A percentile compares a stretch with the other conserved stretches of the same genome.
phyloP scores from a whole-genome alignment of 2,888 invertebrate species.

The Temnothorax unifasciatus region DNA sequence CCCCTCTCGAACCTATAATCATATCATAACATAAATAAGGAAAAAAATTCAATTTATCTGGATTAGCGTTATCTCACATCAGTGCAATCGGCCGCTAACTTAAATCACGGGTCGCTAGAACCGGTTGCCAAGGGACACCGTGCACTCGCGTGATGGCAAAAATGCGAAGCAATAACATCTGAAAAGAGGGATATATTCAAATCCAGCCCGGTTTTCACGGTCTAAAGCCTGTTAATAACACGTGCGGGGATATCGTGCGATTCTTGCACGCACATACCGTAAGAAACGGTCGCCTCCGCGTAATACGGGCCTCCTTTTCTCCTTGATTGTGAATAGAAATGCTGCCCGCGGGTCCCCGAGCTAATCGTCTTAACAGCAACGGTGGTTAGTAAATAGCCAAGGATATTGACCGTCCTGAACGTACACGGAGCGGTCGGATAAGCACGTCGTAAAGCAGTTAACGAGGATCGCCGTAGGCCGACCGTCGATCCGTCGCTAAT shows the following conservation, averaged over 20 bases:
- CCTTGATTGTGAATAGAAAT: conserved; percentile 43
- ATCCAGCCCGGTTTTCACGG: conserved; percentile 4
- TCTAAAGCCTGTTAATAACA: conserved; percentile 13
- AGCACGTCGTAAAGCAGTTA: conserved; percentile 73
- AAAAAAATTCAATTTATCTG: conserved; percentile 22
- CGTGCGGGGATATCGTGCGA: conserved; percentile 6
- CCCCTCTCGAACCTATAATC: conserved; percentile 10
- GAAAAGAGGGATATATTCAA: background rate
- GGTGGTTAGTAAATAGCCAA: conserved; percentile 69
- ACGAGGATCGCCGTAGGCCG: conserved; percentile 71
- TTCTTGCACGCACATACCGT: background rate
- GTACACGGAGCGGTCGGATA: conserved; percentile 66
- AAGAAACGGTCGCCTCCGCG: background rate
- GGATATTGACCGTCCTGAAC: conserved; percentile 69
- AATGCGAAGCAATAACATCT: conserved; percentile 20
- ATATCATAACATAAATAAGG: background rate
- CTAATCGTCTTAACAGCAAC: conserved; percentile 69
- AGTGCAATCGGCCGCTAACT: background rate
- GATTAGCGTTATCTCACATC: conserved; percentile 14
- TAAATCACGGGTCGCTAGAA: conserved; percentile 1
- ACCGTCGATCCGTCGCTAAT: conserved; percentile 75
- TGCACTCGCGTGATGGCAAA: conserved; percentile 15
- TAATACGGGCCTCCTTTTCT: conserved; percentile 35
- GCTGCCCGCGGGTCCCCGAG: conserved; percentile 42
- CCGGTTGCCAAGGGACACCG: conserved; percentile 12